Evolutionary conservation across 2,888 invertebrate species (phyloP), one percentile per base, ranked within the genome.

Genomic region (Aporophyla lueneburgensis): DNA sequence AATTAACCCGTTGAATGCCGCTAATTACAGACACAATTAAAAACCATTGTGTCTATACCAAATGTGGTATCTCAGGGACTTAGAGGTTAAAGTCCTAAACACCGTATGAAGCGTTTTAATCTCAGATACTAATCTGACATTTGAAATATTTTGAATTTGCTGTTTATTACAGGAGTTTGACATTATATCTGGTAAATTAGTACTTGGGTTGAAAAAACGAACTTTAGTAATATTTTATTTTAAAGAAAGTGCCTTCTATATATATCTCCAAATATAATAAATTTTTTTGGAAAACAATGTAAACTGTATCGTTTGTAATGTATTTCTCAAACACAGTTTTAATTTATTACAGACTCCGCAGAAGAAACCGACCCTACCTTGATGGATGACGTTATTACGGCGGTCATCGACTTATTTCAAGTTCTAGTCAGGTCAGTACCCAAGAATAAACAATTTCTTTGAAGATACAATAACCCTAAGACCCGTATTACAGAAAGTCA

Each of bases 361-460:
- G 92, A 92, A 49, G 78, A 88, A 4, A 89, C 91, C 9, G 92
- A 94, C 58, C 93, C 94, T 24, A 95, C 93, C 5, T 82, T 95
- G 61, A 80, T 93, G 81, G 96, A 96, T 83, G 96, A 96, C 71
- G 92, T 96, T n/a, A 80, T 95, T 19, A 91, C 93, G 24, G 95
- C 96, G 33, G 76, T 96, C 65, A 85, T 96, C 61, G 96, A 96
- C 81, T 95, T 96, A 78, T 96, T 96, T 86, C 95, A 95, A 94
- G 94, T 96, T 86, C 82, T 96, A 86, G 91, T 96, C 87, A 96
- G 96, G 96, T 96, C 87, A 77, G 73, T 7, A 61, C 27, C n/a
- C 24, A 62, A 59, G 0, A 14, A n/a, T n/a, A 40, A 49, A 40
- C 12, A 33, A 40, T 56, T 63, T 9, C 0, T 21, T 24, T 40